These are phyloP conservation scores for Smutsia temminckii DNA, from an alignment of 2,797 vertebrate genomes.

Conservation along the genomic window DNA sequence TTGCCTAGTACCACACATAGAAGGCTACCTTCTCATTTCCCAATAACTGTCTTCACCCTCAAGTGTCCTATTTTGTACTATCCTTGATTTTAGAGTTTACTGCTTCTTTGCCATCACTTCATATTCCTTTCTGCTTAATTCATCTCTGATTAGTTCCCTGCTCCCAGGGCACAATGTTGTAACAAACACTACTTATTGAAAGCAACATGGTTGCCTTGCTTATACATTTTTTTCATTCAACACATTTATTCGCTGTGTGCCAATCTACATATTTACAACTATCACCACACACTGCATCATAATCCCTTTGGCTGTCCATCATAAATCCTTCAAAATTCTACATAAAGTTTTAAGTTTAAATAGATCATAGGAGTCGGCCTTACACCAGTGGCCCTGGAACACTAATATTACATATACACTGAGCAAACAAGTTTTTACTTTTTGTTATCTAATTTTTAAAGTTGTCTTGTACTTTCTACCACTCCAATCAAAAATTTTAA, in stretches of 20 bases:
- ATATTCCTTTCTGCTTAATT: background rate
- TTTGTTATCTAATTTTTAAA: conserved; percentile 20
- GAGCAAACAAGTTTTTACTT: background rate
- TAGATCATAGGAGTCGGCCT: background rate
- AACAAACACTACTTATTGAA: background rate
- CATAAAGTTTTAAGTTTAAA: background rate
- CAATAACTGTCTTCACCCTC: background rate
- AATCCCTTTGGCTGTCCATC: background rate
- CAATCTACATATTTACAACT: background rate
- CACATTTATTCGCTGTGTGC: background rate
- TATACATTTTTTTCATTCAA: background rate
- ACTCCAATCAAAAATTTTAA: background rate
- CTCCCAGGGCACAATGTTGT: background rate
- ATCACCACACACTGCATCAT: background rate
- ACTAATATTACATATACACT: background rate
- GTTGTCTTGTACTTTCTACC: background rate
- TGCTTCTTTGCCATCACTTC: background rate
- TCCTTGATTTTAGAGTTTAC: background rate
- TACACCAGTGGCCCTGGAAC: background rate
- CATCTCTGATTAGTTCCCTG: background rate
- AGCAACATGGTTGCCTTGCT: background rate
- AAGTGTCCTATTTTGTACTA: background rate
- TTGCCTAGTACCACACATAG: background rate
- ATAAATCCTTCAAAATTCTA: background rate
- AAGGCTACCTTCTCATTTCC: background rate